phyloP scores from a whole-genome alignment of 2,888 invertebrate genomes.

The Chrysomela aeneicollis region DNA sequence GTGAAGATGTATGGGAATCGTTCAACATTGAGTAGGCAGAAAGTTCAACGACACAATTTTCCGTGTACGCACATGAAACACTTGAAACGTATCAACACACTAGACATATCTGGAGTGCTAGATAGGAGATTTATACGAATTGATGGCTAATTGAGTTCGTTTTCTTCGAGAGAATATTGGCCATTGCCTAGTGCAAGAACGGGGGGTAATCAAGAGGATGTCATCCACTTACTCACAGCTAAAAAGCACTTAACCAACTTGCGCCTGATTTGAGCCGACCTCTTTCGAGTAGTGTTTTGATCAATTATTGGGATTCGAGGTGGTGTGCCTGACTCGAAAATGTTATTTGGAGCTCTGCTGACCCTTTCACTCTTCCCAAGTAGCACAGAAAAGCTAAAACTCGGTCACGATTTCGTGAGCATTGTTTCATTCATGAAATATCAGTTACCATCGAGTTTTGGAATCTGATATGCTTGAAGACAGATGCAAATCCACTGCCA shows the following conservation, averaged over 20 bases:
- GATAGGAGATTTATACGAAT: neutral
- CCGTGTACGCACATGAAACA: neutral
- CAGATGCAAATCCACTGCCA: too few species aligned
- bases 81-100: neutral
- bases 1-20: too few species aligned
- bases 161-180: neutral
- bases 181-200: neutral
- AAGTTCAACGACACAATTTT: neutral
- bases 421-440: too few species aligned
- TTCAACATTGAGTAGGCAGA: neutral
- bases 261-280: constrained; percentile 41
- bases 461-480: too few species aligned
- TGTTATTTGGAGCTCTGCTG: neutral
- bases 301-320: constrained; percentile 36
- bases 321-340: constrained; percentile 15
- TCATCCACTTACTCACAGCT: constrained; percentile 40
- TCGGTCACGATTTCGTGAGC: too few species aligned
- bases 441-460: too few species aligned
- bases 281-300: constrained; percentile 40
- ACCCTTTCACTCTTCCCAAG: too few species aligned
- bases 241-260: constrained; percentile 37
- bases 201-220: constrained; percentile 39
- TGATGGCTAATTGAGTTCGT: constrained; percentile 1
- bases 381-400: too few species aligned
- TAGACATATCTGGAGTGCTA: neutral